Conservation (phyloP, 2,113 vertebrate genomes). For the Petaurus breviceps region DNA sequence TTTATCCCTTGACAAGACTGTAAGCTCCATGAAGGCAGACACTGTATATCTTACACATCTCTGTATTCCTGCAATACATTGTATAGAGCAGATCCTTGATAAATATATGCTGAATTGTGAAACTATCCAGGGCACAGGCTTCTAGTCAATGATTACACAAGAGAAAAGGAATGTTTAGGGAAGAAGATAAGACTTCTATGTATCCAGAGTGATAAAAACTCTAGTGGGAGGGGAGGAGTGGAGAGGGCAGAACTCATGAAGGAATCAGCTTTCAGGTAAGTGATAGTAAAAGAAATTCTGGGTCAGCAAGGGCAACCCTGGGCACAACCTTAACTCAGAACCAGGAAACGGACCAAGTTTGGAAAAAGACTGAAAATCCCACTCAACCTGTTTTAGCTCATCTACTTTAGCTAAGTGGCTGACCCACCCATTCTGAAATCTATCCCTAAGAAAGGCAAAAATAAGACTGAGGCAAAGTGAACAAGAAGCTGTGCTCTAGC, state of each 20-base stretch:
- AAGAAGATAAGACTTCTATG: not conserved
- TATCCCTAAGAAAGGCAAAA: too few relatives aligned
- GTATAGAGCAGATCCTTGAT: not conserved
- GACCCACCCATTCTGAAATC: too few relatives aligned
- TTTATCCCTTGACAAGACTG: not conserved
- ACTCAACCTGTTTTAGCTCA: too few relatives aligned
- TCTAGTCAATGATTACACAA: not conserved
- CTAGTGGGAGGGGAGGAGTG: not conserved
- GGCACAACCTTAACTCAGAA: too few relatives aligned
- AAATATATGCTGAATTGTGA: not conserved
- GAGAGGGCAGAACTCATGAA: not conserved
- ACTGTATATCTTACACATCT: not conserved
- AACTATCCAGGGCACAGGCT: not conserved
- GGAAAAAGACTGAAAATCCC: too few relatives aligned
- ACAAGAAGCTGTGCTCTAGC: too few relatives aligned
- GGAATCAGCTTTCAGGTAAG: not conserved
- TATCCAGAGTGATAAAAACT: not conserved
- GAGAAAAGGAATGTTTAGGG: not conserved
- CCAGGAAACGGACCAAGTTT: not conserved
- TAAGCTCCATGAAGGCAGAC: not conserved
- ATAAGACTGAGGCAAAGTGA: too few relatives aligned
- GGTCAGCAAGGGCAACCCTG: not conserved
- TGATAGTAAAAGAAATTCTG: not conserved
- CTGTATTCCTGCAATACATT: not conserved
- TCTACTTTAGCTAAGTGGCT: too few relatives aligned